These are phyloP conservation scores for Ianthella basta DNA, from an alignment of 37 sponge, comb jelly and placozoan species.

Conservation along the genomic window DNA sequence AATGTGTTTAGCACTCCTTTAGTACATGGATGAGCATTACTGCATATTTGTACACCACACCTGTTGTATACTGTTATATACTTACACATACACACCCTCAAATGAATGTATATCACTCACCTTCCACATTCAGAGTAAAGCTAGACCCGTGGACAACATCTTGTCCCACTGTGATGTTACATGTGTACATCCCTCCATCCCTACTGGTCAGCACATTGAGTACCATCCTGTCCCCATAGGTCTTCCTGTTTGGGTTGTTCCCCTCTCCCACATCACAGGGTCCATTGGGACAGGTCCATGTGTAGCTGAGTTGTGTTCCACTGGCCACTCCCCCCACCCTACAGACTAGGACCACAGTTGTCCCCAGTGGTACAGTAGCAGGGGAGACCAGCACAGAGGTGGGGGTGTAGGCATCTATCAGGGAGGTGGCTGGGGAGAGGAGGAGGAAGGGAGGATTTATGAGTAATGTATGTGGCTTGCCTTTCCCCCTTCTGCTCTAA, in stretches of 20 bases:
- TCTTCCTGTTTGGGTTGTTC: conserved; percentile 15
- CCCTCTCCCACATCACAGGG: conserved; percentile 27
- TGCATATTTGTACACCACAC: too few relatives aligned
- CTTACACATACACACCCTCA: too few relatives aligned
- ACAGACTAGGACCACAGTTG: conserved; percentile 15
- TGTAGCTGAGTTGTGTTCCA: conserved; percentile 25
- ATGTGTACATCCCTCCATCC: conserved; percentile 23
- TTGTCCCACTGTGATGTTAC: background rate
- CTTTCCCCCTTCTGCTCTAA: too few relatives aligned
- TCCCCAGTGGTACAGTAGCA: conserved; percentile 26
- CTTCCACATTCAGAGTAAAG: background rate
- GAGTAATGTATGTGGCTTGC: too few relatives aligned
- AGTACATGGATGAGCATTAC: too few relatives aligned
- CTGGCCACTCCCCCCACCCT: conserved; percentile 17
- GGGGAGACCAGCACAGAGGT: background rate
- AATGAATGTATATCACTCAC: background rate
- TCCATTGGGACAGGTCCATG: conserved; percentile 37
- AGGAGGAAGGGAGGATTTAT: background rate
- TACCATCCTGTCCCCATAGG: conserved; percentile 8
- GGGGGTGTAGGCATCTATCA: conserved; percentile 26
- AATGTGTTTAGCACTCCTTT: too few relatives aligned
- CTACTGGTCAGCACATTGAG: background rate
- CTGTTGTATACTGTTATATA: too few relatives aligned
- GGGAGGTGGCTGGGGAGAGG: background rate
- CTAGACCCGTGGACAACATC: background rate